Evolutionary conservation across 2,113 vertebrate genomes (phyloP).

Genomic region (Cephalopterus ornatus): DNA sequence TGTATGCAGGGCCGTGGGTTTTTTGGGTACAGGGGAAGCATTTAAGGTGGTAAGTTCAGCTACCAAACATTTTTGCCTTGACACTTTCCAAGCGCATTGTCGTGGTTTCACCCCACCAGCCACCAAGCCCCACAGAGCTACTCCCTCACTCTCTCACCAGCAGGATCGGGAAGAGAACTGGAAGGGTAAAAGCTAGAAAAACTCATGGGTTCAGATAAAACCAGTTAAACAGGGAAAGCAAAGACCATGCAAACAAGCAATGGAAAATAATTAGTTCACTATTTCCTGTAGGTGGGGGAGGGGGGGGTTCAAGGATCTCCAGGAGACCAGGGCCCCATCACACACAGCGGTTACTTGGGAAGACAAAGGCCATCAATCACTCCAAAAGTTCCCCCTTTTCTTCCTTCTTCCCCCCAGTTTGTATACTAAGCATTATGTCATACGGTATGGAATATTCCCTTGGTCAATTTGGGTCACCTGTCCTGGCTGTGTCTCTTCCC

Average conservation of each 20-base stretch:
- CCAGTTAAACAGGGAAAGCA: not conserved
- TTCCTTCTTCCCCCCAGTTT: not conserved
- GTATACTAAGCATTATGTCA: not conserved
- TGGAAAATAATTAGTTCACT: not conserved
- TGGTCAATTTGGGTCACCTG: not conserved
- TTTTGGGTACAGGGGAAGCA: not conserved
- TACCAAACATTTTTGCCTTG: not conserved
- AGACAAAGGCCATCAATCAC: not conserved
- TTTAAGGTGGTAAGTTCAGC: not conserved
- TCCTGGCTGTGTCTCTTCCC: not conserved
- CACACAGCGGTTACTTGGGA: not conserved
- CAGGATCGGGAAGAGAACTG: not conserved
- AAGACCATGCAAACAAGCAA: not conserved
- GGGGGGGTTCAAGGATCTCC: not conserved
- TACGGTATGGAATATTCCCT: not conserved
- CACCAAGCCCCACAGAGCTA: fast-evolving
- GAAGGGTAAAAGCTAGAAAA: not conserved
- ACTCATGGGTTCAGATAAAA: not conserved
- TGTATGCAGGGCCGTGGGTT: not conserved
- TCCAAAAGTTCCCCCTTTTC: not conserved
- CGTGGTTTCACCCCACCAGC: not conserved
- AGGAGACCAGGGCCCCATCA: too few species aligned
- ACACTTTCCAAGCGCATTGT: not conserved
- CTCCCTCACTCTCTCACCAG: not conserved
- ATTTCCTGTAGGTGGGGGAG: not conserved